Evolutionary conservation across 2,888 invertebrate species (phyloP).

Genomic region (Brachypterus glaber): DNA sequence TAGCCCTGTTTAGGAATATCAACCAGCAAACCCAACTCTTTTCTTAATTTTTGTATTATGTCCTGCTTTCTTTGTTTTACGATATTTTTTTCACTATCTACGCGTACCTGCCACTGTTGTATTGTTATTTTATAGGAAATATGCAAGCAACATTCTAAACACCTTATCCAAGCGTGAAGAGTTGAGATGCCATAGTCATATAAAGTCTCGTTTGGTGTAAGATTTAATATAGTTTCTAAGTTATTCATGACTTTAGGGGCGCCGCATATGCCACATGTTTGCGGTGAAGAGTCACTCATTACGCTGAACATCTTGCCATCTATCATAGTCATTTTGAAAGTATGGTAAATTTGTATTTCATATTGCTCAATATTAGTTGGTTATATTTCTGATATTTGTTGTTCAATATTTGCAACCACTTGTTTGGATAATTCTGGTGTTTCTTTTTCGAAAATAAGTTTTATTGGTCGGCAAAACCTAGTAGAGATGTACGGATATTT

Average conservation of each 20-base stretch:
- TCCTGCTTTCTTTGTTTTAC: constrained; percentile 1
- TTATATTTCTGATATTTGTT: constrained; percentile 9
- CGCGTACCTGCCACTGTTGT: constrained; percentile 13
- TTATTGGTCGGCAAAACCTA: constrained; percentile 14
- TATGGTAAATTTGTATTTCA: constrained; percentile 7
- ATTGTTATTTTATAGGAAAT: constrained; percentile 12
- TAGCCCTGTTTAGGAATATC: constrained; percentile 10
- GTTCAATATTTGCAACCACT: constrained; percentile 10
- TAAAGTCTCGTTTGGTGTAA: constrained; percentile 11
- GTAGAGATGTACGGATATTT: constrained; percentile 14
- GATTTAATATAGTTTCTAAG: constrained; percentile 8
- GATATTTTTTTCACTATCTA: constrained; percentile 10
- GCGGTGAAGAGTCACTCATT: constrained; percentile 10
- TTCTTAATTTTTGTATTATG: constrained; percentile 3
- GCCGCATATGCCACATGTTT: constrained; percentile 8
- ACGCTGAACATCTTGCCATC: constrained; percentile 13
- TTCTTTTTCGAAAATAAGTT: constrained; percentile 14
- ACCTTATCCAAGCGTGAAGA: constrained; percentile 14
- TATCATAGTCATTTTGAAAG: constrained; percentile 11
- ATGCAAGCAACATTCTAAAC: constrained; percentile 14
- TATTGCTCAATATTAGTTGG: constrained; percentile 8
- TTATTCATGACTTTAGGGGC: constrained; percentile 13
- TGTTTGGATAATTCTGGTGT: constrained; percentile 12
- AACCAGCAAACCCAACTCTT: constrained; percentile 10
- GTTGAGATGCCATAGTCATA: constrained; percentile 14